Percentiles rank a stretch among this genome's conserved stretches.
phyloP scores from a whole-genome alignment of 2,113 vertebrate genomes.

The Kryptolebias marmoratus region DNA sequence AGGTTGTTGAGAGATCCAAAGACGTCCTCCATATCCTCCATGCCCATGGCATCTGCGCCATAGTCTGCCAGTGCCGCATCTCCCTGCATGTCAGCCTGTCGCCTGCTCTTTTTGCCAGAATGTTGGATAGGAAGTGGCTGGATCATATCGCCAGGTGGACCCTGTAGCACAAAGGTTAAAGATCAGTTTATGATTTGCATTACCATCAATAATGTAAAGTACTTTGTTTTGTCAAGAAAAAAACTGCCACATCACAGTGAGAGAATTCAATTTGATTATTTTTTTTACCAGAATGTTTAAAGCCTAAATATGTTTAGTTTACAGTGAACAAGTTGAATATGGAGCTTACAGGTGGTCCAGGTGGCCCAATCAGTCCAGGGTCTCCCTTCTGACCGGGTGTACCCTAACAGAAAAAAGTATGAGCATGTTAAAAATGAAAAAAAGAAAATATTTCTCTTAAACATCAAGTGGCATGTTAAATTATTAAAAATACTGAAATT shows the following conservation, averaged over 20 bases:
- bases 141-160: constrained; percentile 94
- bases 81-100: constrained; percentile 87
- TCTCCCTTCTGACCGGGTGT: constrained; percentile 94
- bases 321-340: neutral
- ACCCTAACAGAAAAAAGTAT: constrained; percentile 79
- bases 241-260: neutral
- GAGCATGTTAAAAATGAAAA: neutral
- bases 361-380: constrained; percentile 88
- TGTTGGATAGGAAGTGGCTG: constrained; percentile 93
- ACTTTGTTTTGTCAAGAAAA: neutral
- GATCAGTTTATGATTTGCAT: neutral
- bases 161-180: constrained; percentile 75
- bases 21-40: constrained; percentile 93
- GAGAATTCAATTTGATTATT: neutral
- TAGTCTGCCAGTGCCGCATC: constrained; percentile 89
- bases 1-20: constrained; percentile 94
- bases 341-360: constrained; percentile 91
- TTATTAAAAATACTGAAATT: neutral
- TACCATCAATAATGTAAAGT: neutral
- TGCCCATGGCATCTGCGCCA: constrained; percentile 43
- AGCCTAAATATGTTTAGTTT: neutral
- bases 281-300: neutral
- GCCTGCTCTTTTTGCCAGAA: constrained; percentile 84
- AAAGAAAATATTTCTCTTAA: neutral
- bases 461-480: neutral